phyloP scores from a whole-genome alignment of 2,888 invertebrate genomes.

The Tromatobia lineatoria region DNA sequence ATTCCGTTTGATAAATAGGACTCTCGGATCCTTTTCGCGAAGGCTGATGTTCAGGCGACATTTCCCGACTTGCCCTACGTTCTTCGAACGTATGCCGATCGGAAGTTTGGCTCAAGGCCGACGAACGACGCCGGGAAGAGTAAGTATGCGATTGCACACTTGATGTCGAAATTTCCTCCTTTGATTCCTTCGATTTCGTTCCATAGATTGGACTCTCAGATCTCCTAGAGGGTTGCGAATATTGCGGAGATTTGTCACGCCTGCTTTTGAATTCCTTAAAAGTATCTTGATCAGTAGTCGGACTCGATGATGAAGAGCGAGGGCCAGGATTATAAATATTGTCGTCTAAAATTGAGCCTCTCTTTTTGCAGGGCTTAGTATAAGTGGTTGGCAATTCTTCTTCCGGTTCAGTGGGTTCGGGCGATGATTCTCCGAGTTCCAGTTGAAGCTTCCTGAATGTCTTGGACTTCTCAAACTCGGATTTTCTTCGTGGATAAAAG shows the following conservation, averaged over 20 bases:
- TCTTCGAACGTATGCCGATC: not conserved
- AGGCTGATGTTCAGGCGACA: constrained; percentile 6
- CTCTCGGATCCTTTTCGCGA: constrained; percentile 37
- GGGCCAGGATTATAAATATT: constrained; percentile 35
- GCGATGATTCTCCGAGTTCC: constrained; percentile 65
- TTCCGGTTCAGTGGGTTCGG: constrained; percentile 58
- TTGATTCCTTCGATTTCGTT: constrained; percentile 14
- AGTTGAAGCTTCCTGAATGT: constrained; percentile 65
- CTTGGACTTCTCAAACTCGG: constrained; percentile 68
- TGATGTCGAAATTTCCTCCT: not conserved
- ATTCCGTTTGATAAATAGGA: constrained; percentile 37
- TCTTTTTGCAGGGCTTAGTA: constrained; percentile 26
- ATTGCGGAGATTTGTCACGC: constrained; percentile 37
- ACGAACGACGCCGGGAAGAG: constrained; percentile 47
- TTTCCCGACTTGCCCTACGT: constrained; percentile 25
- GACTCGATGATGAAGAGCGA: constrained; percentile 50
- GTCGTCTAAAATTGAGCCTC: constrained; percentile 42
- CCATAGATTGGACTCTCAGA: constrained; percentile 25
- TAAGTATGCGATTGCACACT: constrained; percentile 49
- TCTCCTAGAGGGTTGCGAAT: not conserved
- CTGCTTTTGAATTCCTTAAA: not conserved
- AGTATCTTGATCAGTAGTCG: constrained; percentile 20
- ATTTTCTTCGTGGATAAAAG: constrained; percentile 67
- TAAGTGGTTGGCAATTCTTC: constrained; percentile 8
- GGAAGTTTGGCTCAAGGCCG: constrained; percentile 13